phyloP scores from a whole-genome alignment of 1,140 invertebrate genomes.

The Plodia interpunctella region DNA sequence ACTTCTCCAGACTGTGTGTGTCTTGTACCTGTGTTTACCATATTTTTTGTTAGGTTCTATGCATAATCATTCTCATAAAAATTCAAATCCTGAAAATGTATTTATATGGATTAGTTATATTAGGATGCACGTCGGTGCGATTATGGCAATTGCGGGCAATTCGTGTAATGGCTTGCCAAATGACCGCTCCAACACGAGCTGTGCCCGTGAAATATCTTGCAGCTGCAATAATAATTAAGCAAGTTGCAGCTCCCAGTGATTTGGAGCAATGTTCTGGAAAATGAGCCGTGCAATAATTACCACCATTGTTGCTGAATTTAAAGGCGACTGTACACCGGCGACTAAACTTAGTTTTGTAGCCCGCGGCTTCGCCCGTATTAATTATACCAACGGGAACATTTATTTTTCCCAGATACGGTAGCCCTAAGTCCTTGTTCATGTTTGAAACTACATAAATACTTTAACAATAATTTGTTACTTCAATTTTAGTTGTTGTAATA shows the following conservation, averaged over 20 bases:
- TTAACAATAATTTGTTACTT: no score
- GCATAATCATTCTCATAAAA: no score
- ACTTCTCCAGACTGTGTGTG: no score
- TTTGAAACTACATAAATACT: no score
- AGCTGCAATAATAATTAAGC: constrained; percentile 25
- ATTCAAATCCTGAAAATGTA: neutral
- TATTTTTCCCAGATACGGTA: no score
- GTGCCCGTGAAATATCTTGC: neutral
- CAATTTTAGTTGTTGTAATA: no score
- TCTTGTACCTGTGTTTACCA: no score
- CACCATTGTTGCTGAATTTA: constrained; percentile 34
- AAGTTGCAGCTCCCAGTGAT: constrained; percentile 26
- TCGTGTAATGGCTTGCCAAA: neutral
- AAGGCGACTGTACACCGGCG: neutral
- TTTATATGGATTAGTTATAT: neutral
- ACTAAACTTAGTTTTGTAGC: no score
- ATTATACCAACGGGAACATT: no score
- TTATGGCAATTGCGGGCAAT: neutral
- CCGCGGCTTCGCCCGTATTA: no score
- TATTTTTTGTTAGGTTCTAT: no score
- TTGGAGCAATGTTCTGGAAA: constrained; percentile 35
- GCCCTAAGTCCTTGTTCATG: no score
- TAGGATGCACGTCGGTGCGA: neutral
- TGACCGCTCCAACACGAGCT: neutral
- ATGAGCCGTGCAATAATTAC: constrained; percentile 41